A percentile compares a stretch with the other conserved stretches of the same genome.
Evolutionary conservation across 2,888 invertebrate species (phyloP).

Genomic region (Pimpla rufipes): DNA sequence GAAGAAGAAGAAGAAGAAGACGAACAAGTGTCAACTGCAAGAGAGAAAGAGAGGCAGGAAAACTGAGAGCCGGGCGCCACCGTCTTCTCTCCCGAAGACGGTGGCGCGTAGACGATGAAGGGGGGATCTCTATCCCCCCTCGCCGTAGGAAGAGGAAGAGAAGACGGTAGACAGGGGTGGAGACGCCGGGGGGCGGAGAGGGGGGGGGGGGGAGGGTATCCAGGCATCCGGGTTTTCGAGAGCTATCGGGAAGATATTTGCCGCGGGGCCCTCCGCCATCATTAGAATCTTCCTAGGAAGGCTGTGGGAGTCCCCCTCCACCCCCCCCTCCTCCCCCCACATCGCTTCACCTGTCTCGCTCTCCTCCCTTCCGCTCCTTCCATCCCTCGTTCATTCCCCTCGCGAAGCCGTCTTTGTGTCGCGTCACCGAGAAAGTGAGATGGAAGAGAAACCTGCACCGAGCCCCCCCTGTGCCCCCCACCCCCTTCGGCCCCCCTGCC

Average conservation of each 20-base stretch:
- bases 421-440: conserved; percentile 43
- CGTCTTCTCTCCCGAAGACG: too few relatives aligned
- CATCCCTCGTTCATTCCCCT: neutral
- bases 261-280: conserved; percentile 79
- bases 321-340: too few relatives aligned
- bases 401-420: conserved; percentile 50
- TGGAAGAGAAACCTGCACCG: conserved; percentile 13
- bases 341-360: conserved; percentile 4
- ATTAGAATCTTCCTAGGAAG: conserved; percentile 78
- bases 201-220: conserved; percentile 2
- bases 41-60: too few relatives aligned
- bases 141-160: neutral
- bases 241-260: conserved; percentile 78
- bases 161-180: conserved; percentile 3
- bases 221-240: conserved; percentile 52
- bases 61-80: too few relatives aligned
- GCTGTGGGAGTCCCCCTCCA: conserved; percentile 1
- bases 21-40: neutral
- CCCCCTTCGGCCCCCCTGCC: too few relatives aligned
- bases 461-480: neutral
- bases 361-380: neutral
- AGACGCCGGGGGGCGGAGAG: neutral
- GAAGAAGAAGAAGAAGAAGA: neutral
- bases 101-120: too few relatives aligned
- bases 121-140: too few relatives aligned